Evolutionary conservation across 2,888 invertebrate genomes (phyloP), one percentile per base, ranked within the genome.

Genomic region (Dynastes tityus): DNA sequence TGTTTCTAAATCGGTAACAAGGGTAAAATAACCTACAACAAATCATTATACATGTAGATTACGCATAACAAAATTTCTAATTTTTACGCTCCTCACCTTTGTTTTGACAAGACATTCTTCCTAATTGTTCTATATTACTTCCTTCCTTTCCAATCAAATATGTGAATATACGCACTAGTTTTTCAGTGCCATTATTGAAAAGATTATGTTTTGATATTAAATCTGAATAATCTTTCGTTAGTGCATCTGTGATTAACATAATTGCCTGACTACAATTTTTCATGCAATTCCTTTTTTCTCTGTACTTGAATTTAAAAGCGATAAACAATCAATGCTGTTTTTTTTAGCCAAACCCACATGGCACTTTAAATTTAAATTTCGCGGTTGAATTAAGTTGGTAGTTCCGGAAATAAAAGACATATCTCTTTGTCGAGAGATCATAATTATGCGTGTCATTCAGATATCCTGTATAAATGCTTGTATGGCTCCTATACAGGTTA

Each of bases 221-320:
- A 83, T 97, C 95, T 13, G 96, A 95, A 82, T 96, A 92, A 87
- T 96, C 97, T 70, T 95, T 95, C 0, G 97, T 94, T 2, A 98
- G 95, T 65, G 98, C 98, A 88, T 99, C 99, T 0, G 99, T 98
- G 81, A 99, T 94, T 78, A 99, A 90, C 98, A 99, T 98, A 80
- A 99, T 97, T 40, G 97, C 94, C 88, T 98, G 97, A 89, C 98
- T 99, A 87, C 99, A 99, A 4, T 89, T 90, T 4, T 89, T 90
- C 81, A 88, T 89, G 84, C 93, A 93, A 11, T 89, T 89, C 29
- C 92, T 89, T 70, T 87, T 88, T 73, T 82, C 82, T 77, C 88
- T 84, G 70, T 88, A 88, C 88, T 88, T 81, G 65, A 87, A 87
- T 87, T 88, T 80, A 81, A 84, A 83, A 55, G n/a, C 22, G 70